These are phyloP conservation scores for Nasonia longicornis DNA, from an alignment of 1,140 invertebrate genomes.

Conservation along the genomic window DNA sequence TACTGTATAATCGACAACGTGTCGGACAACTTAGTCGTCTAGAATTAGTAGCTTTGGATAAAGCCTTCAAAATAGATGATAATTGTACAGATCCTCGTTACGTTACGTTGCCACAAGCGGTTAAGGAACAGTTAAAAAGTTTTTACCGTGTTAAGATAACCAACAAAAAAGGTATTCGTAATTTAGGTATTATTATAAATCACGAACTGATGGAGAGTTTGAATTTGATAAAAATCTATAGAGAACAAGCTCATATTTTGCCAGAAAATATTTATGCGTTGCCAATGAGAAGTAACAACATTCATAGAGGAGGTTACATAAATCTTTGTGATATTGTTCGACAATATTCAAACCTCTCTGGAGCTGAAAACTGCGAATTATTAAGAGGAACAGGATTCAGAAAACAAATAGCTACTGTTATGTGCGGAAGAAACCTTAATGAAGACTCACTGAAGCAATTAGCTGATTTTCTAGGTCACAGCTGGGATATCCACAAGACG, in stretches of 20 bases:
- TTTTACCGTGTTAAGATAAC: neutral
- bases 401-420: slow-evolving; percentile 2
- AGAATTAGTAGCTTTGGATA: neutral
- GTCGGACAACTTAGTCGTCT: neutral
- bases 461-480: slow-evolving; percentile 13
- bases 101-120: neutral
- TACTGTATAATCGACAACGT: neutral
- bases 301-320: neutral
- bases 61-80: neutral
- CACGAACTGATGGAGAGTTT: neutral
- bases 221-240: neutral
- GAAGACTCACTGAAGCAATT: neutral
- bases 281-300: neutral
- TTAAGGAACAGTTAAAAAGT: neutral
- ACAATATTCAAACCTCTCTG: neutral
- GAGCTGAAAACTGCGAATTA: neutral
- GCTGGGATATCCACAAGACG: slow-evolving; percentile 1
- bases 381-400: neutral
- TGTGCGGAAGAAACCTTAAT: neutral
- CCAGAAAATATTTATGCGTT: neutral
- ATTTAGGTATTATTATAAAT: neutral
- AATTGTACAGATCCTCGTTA: neutral
- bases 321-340: neutral
- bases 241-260: neutral
- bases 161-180: neutral